phyloP scores from a whole-genome alignment of 2,888 invertebrate genomes.

The Spilosoma lubricipeda region DNA sequence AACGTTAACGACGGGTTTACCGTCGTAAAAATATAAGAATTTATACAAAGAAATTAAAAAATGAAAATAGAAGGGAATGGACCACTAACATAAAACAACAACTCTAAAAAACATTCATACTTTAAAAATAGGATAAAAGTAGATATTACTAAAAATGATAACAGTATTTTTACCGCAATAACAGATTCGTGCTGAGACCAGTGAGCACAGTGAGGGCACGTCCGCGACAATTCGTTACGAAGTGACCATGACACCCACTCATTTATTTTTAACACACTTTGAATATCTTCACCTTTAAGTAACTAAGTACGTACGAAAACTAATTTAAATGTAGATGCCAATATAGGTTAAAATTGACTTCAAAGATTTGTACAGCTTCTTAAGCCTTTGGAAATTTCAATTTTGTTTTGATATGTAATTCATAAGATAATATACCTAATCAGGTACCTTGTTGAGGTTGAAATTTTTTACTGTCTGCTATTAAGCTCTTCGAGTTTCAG shows the following conservation, averaged over 20 bases:
- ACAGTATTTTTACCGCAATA: conserved; percentile 38
- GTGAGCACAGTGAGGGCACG: conserved; percentile 57
- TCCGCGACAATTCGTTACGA: conserved; percentile 70
- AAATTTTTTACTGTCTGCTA: too few relatives aligned
- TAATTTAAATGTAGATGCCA: background rate
- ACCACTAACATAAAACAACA: background rate
- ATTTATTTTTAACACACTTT: conserved; percentile 61
- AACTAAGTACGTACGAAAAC: background rate
- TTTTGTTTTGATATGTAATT: too few relatives aligned
- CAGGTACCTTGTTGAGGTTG: too few relatives aligned
- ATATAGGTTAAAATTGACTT: background rate
- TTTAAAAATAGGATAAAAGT: background rate
- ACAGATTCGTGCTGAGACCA: conserved; percentile 52
- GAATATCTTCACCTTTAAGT: conserved; percentile 28
- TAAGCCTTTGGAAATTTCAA: too few relatives aligned
- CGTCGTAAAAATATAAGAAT: background rate
- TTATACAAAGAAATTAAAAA: background rate
- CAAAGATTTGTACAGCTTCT: too few relatives aligned
- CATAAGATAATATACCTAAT: too few relatives aligned
- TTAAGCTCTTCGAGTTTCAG: background rate
- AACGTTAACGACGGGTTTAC: background rate
- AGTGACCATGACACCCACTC: conserved; percentile 58
- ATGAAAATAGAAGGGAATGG: background rate
- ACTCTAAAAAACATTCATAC: background rate
- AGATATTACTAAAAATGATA: conserved; percentile 28